Percentiles rank a stretch among this genome's conserved stretches.
Conservation (phyloP, 2,113 vertebrate genomes). For the Castor canadensis region DNA sequence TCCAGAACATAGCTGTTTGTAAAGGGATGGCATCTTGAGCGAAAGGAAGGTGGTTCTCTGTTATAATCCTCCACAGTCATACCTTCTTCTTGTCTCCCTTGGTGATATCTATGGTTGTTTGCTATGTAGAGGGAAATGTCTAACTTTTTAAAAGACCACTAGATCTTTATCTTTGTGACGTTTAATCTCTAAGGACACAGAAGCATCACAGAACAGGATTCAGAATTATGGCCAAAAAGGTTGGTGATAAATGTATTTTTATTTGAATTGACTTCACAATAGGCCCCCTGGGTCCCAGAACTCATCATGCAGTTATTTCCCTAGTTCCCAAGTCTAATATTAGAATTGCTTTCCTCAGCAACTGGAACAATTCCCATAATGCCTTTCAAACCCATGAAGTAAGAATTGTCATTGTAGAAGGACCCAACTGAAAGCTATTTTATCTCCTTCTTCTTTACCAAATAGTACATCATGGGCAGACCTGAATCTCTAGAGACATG, state of each 20-base stretch:
- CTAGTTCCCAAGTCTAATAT: slow-evolving; percentile 33
- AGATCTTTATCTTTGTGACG: slow-evolving; percentile 9
- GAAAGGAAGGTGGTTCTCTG: not conserved
- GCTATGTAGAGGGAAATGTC: slow-evolving; percentile 7
- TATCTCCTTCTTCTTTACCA: not conserved
- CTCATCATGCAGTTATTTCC: slow-evolving; percentile 59
- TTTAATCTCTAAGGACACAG: slow-evolving; percentile 18
- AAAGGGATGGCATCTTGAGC: not conserved
- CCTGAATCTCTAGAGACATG: not conserved
- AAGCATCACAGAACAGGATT: not conserved
- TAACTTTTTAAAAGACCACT: not conserved
- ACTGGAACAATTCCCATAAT: not conserved
- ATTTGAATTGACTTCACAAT: slow-evolving; percentile 58
- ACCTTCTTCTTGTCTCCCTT: not conserved
- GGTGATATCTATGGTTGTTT: not conserved
- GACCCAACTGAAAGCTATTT: not conserved
- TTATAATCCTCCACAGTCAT: not conserved
- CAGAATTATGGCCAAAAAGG: not conserved
- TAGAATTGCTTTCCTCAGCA: slow-evolving; percentile 56
- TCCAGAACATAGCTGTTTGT: not conserved
- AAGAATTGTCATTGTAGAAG: not conserved
- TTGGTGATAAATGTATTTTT: slow-evolving; percentile 59
- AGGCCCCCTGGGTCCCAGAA: slow-evolving; percentile 14
- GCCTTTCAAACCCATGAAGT: not conserved
- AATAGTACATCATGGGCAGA: not conserved